These are phyloP conservation scores for Poecilia velifera DNA, from an alignment of 2,797 vertebrate genomes.

Conservation along the genomic window DNA sequence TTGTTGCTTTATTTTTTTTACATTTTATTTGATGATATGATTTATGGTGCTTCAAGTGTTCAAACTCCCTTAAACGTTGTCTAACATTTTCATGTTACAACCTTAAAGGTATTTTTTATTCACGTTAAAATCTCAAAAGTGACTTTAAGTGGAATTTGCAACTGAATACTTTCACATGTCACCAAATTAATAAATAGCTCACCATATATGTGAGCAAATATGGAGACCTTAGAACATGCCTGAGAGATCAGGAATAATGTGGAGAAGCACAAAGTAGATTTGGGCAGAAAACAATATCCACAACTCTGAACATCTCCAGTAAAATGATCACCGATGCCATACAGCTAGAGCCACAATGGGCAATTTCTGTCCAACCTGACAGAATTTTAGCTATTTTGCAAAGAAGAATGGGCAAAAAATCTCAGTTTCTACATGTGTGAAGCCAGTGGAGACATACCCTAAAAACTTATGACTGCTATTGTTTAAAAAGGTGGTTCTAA, in stretches of 20 bases:
- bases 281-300: neutral
- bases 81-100: neutral
- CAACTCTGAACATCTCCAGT: neutral
- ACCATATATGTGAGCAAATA: neutral
- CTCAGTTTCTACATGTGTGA: neutral
- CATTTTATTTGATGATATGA: neutral
- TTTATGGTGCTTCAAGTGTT: neutral
- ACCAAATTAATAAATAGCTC: neutral
- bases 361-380: neutral
- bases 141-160: neutral
- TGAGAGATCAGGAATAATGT: neutral
- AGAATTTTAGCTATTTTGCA: neutral
- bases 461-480: neutral
- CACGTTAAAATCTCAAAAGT: neutral
- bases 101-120: neutral
- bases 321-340: neutral
- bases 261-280: neutral
- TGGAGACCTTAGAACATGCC: too few species aligned
- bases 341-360: neutral
- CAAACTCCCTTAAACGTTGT: neutral
- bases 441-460: neutral
- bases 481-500: neutral
- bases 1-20: neutral
- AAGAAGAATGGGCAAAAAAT: neutral
- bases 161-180: neutral